phyloP scores from a whole-genome alignment of 2,888 invertebrate genomes.

The Hypsopygia costalis region DNA sequence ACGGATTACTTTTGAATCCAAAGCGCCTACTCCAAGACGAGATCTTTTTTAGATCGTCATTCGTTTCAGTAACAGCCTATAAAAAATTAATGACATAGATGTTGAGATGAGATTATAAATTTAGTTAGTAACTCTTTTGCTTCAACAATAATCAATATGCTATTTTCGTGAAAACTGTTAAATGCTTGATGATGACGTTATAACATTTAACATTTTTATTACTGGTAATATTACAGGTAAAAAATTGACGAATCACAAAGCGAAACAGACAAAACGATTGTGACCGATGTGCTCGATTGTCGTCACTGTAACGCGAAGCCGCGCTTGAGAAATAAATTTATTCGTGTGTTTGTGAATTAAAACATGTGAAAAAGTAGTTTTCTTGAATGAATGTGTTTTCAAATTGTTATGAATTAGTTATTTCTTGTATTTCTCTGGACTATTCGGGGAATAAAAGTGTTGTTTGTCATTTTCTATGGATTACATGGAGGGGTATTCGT shows the following conservation, averaged over 20 bases:
- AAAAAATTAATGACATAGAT: too few species aligned
- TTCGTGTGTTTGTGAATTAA: slow-evolving; percentile 61
- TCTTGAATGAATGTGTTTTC: slow-evolving; percentile 41
- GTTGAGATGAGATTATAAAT: too few species aligned
- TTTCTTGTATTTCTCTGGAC: slow-evolving; percentile 16
- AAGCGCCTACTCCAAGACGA: too few species aligned
- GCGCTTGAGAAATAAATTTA: slow-evolving; percentile 29
- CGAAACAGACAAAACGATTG: slow-evolving; percentile 36
- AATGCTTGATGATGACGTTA: too few species aligned
- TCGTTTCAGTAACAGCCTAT: too few species aligned
- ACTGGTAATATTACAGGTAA: slow-evolving; percentile 23
- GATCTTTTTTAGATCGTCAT: too few species aligned
- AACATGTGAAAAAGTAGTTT: slow-evolving; percentile 36
- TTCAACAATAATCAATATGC: too few species aligned
- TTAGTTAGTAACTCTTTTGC: too few species aligned
- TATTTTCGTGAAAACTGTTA: too few species aligned
- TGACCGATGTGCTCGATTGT: slow-evolving; percentile 44
- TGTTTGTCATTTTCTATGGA: slow-evolving; percentile 32
- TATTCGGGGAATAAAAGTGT: slow-evolving; percentile 31
- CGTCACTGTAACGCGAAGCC: slow-evolving; percentile 23
- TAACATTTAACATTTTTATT: neutral
- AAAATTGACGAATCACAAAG: slow-evolving; percentile 38
- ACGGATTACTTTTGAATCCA: too few species aligned
- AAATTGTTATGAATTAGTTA: slow-evolving; percentile 12
- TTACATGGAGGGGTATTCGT: slow-evolving; percentile 62